phyloP scores from a whole-genome alignment of 2,797 vertebrate genomes.

The Eospalax fontanierii region DNA sequence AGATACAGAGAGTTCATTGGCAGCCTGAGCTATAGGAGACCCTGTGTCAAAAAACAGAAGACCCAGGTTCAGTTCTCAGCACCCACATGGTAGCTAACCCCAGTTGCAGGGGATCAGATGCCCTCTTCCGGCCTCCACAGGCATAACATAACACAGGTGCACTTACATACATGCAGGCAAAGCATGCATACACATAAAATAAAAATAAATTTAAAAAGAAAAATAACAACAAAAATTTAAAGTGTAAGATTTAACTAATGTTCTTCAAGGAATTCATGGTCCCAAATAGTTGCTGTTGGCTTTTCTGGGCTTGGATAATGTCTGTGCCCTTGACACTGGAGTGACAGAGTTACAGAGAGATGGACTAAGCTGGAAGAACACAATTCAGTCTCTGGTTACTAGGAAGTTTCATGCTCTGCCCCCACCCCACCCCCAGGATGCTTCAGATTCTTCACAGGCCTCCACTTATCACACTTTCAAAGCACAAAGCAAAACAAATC shows the following conservation, averaged over 20 bases:
- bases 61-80: not conserved
- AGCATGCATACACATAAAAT: too few species aligned
- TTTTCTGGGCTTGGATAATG: not conserved
- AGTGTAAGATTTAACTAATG: not conserved
- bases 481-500: conserved; percentile 65
- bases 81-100: too few species aligned
- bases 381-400: not conserved
- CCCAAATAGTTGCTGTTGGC: not conserved
- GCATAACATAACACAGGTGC: too few species aligned
- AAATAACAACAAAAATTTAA: not conserved
- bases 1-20: not conserved
- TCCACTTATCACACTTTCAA: conserved; percentile 38
- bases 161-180: too few species aligned
- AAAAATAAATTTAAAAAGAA: not conserved
- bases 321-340: not conserved
- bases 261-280: not conserved
- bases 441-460: conserved; percentile 34
- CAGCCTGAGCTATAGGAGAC: not conserved
- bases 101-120: too few species aligned
- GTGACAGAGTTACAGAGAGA: not conserved
- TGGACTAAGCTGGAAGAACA: not conserved
- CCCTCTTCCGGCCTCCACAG: too few species aligned
- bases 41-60: not conserved
- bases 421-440: not conserved
- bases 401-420: not conserved